These are phyloP conservation scores for Stenolophus ochropezus DNA, from an alignment of 2,888 invertebrate genomes.

Conservation along the genomic window DNA sequence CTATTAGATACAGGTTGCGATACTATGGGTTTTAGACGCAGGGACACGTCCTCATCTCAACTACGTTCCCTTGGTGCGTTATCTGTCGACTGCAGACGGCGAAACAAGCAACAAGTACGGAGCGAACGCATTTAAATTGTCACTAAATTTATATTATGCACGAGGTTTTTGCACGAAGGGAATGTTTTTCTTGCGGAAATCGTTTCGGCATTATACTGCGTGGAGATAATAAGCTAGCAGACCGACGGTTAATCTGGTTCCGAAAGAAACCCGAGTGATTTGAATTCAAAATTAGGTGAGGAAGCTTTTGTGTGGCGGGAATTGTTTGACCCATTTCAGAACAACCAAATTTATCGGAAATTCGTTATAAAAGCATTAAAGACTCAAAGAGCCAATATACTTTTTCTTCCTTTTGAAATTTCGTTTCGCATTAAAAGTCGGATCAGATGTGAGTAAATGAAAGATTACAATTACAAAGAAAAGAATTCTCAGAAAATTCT, in stretches of 20 bases:
- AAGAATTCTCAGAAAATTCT: background rate
- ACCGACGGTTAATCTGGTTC: conserved; percentile 26
- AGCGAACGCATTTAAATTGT: conserved; percentile 35
- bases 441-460: background rate
- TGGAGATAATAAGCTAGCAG: conserved; percentile 21
- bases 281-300: conserved; percentile 30
- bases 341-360: conserved; percentile 34
- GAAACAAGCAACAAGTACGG: conserved; percentile 34
- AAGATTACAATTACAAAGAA: background rate
- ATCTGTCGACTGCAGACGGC: conserved; percentile 9
- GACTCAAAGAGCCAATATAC: conserved; percentile 15
- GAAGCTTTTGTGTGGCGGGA: conserved; percentile 12
- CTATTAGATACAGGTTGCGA: too few relatives aligned
- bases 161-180: background rate
- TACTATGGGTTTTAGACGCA: too few relatives aligned
- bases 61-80: background rate
- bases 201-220: conserved; percentile 21
- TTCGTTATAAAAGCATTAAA: conserved; percentile 39
- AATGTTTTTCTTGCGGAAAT: conserved; percentile 33
- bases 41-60: background rate
- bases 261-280: conserved; percentile 28
- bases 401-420: conserved; percentile 21
- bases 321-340: conserved; percentile 30
- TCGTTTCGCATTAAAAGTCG: background rate
- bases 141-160: conserved; percentile 20